A percentile compares a stretch with the other conserved stretches of the same genome.
These are phyloP conservation scores for Mirounga angustirostris DNA, from an alignment of 2,113 vertebrate species.

Conservation along the genomic window DNA sequence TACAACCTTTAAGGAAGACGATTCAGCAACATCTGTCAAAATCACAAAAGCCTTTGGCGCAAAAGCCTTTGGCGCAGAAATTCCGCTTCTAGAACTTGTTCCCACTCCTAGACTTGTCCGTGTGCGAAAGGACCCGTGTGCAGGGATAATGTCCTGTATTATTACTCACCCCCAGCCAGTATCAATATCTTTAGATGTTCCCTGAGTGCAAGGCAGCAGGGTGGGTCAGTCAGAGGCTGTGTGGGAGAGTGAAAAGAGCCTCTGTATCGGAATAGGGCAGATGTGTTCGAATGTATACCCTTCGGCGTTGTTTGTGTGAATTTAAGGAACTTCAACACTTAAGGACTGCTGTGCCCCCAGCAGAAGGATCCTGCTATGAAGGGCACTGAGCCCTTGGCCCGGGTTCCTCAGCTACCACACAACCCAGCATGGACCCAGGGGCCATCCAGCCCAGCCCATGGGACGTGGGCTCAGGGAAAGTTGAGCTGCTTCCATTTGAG, in stretches of 20 bases:
- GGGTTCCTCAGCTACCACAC: too few species aligned
- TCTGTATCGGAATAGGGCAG: background rate
- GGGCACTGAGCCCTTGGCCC: background rate
- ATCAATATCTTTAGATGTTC: too few species aligned
- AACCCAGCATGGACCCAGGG: background rate
- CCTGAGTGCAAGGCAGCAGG: background rate
- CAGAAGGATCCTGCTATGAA: background rate
- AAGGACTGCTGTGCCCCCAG: background rate
- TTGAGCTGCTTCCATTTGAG: background rate
- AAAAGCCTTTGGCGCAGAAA: background rate
- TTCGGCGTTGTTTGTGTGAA: background rate
- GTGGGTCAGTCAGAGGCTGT: background rate
- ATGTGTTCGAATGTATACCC: background rate
- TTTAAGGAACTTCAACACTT: background rate
- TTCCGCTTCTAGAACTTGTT: background rate
- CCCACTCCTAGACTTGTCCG: background rate
- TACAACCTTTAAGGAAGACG: background rate
- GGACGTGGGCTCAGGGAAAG: background rate
- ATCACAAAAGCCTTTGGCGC: background rate
- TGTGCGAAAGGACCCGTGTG: background rate
- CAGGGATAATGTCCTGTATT: fast-evolving
- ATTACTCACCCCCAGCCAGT: background rate
- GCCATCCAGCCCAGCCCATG: background rate
- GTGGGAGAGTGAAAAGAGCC: background rate
- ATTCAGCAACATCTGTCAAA: background rate